Conservation (phyloP, 2,113 vertebrate species). For the Cygnus buccinator region DNA sequence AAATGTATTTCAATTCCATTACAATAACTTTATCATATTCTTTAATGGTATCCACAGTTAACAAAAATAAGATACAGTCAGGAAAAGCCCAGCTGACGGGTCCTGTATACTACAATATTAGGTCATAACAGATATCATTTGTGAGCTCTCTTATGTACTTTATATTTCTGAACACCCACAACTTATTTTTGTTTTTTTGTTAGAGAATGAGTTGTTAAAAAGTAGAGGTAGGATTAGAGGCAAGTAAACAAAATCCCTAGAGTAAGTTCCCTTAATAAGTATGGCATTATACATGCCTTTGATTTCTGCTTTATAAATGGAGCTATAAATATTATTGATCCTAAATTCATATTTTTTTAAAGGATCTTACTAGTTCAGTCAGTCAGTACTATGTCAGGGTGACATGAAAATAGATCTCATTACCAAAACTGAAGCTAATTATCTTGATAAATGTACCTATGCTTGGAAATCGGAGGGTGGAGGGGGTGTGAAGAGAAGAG, state of each 20-base stretch:
- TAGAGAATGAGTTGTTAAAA: neutral
- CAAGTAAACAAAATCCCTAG: constrained; percentile 12
- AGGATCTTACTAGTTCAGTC: constrained; percentile 11
- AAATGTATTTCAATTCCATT: constrained; percentile 76
- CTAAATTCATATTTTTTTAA: constrained; percentile 33
- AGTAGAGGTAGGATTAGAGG: neutral
- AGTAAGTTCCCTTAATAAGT: constrained; percentile 10
- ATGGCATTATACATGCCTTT: neutral
- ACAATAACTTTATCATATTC: constrained; percentile 67
- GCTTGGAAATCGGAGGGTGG: neutral
- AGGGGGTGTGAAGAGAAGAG: neutral
- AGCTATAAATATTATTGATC: constrained; percentile 61
- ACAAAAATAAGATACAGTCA: constrained; percentile 45
- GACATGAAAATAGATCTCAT: constrained; percentile 40
- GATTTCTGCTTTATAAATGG: constrained; percentile 49
- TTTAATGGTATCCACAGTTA: constrained; percentile 70
- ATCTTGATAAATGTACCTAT: constrained; percentile 11
- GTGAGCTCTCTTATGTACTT: neutral
- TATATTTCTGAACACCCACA: constrained; percentile 21
- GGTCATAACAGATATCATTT: constrained; percentile 7
- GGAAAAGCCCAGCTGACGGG: neutral
- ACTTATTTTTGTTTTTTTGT: neutral
- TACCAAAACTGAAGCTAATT: constrained; percentile 40
- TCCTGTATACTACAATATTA: constrained; percentile 9
- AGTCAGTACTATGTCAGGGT: neutral